Evolutionary conservation across 1,140 invertebrate genomes (phyloP), one percentile per base, ranked within the genome.

Genomic region (Ceratosolen fusciceps): DNA sequence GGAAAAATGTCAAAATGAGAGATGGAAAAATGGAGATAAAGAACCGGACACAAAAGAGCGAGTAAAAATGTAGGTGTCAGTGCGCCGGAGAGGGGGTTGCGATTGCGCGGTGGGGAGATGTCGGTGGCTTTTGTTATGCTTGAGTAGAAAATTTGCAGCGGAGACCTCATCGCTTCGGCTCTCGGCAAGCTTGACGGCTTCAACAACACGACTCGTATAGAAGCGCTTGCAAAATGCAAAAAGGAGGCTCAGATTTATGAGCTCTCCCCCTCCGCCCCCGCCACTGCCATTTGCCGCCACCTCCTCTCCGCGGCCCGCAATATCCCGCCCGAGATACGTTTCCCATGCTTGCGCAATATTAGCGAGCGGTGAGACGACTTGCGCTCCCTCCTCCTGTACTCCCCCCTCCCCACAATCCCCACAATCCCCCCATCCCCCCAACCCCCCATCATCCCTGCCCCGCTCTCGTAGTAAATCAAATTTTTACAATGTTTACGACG

Each of bases 401-500:
- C n/a, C n/a, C n/a, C n/a, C n/a, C n/a, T n/a, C n/a, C n/a, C n/a
- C n/a, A n/a, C n/a, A n/a, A n/a, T n/a, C n/a, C n/a, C n/a, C n/a
- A n/a, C n/a, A n/a, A n/a, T n/a, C n/a, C n/a, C n/a, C n/a, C n/a
- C n/a, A n/a, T n/a, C n/a, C n/a, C n/a, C n/a, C n/a, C n/a, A n/a
- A n/a, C n/a, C n/a, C n/a, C n/a, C n/a, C n/a, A n/a, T n/a, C n/a
- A n/a, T n/a, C n/a, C n/a, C n/a, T n/a, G n/a, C n/a, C n/a, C n/a
- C n/a, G n/a, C n/a, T n/a, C n/a, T n/a, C 73, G 29, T 68, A 81
- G 83, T 82, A 84, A 84, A 82, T 79, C 73, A 75, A 19, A 75
- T 80, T 80, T 80, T 80, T 76, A 80, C 73, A 60, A 70, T 80
- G 73, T 82, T 82, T 80, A 82, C 68, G 83, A 81, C 77, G 26